Conservation (phyloP, 2,113 vertebrate genomes). For the Rhinichthys klamathensis region DNA sequence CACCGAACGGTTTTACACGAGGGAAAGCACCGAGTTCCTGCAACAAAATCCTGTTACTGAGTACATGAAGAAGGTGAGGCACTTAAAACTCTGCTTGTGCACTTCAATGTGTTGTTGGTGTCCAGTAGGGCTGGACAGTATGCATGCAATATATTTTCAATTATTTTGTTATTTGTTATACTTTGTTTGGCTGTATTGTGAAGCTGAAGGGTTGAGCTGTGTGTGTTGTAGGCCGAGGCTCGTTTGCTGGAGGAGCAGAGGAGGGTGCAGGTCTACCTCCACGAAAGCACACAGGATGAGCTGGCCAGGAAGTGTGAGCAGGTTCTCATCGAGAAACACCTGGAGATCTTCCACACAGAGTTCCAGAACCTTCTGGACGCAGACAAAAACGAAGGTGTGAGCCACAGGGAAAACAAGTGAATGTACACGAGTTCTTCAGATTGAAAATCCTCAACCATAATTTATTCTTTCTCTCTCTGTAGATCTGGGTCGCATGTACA, state of each 20-base stretch:
- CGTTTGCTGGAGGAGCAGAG: constrained; percentile 86
- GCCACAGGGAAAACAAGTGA: not conserved
- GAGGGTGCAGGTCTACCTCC: constrained; percentile 96
- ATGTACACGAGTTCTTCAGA: not conserved
- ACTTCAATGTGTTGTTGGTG: no score
- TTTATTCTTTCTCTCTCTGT: not conserved
- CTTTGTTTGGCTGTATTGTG: not conserved
- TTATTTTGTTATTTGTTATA: no score
- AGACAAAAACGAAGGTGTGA: constrained; percentile 95
- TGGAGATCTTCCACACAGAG: constrained; percentile 98
- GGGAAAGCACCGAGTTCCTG: constrained; percentile 98
- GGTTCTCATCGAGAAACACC: constrained; percentile 97
- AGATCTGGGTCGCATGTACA: constrained; percentile 99
- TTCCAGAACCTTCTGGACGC: constrained; percentile 98
- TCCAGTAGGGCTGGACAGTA: no score
- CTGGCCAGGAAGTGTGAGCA: constrained; percentile 97
- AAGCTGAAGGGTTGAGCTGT: not conserved
- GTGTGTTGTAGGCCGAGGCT: constrained; percentile 50
- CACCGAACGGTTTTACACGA: constrained; percentile 97
- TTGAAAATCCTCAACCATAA: not conserved
- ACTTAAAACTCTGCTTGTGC: no score
- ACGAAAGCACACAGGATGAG: constrained; percentile 97
- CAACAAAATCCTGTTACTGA: constrained; percentile 98
- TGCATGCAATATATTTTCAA: no score
- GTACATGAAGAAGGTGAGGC: constrained; percentile 96